Conservation (phyloP, 2,113 vertebrate species). For the Stigmatopora argus region DNA sequence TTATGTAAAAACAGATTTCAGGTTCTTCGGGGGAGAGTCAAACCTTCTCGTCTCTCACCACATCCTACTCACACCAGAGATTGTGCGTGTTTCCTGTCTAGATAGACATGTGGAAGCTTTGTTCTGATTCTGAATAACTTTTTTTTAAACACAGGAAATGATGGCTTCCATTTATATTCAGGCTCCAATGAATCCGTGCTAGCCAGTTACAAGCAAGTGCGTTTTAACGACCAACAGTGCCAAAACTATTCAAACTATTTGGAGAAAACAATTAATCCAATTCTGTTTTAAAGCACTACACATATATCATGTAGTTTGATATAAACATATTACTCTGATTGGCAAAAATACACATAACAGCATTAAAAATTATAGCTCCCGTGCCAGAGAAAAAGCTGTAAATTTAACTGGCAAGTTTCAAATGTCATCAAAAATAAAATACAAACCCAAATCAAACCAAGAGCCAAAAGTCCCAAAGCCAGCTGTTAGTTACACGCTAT, state of each 20-base stretch:
- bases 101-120: not conserved
- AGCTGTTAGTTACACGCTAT: not conserved
- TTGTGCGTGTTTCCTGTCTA: not conserved
- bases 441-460: not conserved
- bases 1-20: slow-evolving; percentile 45
- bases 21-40: slow-evolving; percentile 21
- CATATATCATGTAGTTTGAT: no score
- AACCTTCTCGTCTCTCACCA: slow-evolving; percentile 32
- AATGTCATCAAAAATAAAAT: not conserved
- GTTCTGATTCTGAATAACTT: not conserved
- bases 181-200: not conserved
- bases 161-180: not conserved
- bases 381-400: not conserved
- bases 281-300: not conserved
- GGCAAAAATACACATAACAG: not conserved
- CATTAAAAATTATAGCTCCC: not conserved
- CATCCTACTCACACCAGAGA: slow-evolving; percentile 25
- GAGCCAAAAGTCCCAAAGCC: not conserved
- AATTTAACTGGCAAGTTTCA: not conserved
- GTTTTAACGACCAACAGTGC: not conserved
- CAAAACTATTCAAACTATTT: not conserved
- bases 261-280: not conserved
- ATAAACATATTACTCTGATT: no score
- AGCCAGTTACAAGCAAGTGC: not conserved
- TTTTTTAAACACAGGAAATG: not conserved